Evolutionary conservation across 1,140 invertebrate genomes (phyloP).

Genomic region (Pantala flavescens): DNA sequence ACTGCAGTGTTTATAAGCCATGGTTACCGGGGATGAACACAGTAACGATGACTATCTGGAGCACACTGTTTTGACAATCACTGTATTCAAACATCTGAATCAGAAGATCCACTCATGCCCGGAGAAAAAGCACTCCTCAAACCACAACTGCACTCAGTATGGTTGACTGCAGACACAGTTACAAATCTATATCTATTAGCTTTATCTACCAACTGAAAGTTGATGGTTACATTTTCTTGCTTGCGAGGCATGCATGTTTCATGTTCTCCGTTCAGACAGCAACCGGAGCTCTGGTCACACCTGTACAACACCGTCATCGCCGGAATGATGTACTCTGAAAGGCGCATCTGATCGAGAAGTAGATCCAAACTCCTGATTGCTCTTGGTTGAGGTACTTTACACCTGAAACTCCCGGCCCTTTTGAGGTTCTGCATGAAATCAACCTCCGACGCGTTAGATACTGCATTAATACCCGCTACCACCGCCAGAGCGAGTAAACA

Average conservation of each 20-base stretch:
- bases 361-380: constrained; percentile 32
- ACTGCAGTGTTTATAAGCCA: too few relatives aligned
- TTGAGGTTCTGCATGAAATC: too few relatives aligned
- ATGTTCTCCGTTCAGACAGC: constrained; percentile 28
- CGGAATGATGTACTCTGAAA: constrained; percentile 35
- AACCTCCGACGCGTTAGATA: too few relatives aligned
- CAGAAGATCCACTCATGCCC: too few relatives aligned
- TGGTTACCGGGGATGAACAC: too few relatives aligned
- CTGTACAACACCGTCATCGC: constrained; percentile 33
- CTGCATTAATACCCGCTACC: too few relatives aligned
- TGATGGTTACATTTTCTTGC: constrained; percentile 31
- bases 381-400: constrained; percentile 31
- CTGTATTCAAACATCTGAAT: too few relatives aligned
- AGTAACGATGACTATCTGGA: too few relatives aligned
- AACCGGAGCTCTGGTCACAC: constrained; percentile 32
- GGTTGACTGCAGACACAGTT: constrained; percentile 31
- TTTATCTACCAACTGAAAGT: constrained; percentile 33
- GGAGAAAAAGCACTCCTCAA: too few relatives aligned
- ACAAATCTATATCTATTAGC: constrained; percentile 34
- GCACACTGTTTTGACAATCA: too few relatives aligned
- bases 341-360: constrained; percentile 17
- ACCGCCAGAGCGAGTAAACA: too few relatives aligned
- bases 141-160: constrained; percentile 30
- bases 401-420: constrained; percentile 19
- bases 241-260: constrained; percentile 32